A percentile compares a stretch with the other conserved stretches of the same genome.
These are phyloP conservation scores for Perca flavescens DNA, from an alignment of 2,113 vertebrate genomes.

Conservation along the genomic window DNA sequence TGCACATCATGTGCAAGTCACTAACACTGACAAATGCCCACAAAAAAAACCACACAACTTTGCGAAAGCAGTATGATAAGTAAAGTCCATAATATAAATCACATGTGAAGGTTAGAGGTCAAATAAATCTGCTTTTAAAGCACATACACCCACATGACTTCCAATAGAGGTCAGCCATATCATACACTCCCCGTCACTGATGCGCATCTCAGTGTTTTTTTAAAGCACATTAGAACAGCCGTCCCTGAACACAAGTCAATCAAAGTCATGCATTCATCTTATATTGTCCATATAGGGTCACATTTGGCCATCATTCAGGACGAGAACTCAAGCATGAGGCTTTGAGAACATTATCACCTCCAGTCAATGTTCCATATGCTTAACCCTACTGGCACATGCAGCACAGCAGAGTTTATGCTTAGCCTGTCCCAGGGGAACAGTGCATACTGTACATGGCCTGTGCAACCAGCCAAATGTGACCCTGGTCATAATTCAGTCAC, in stretches of 20 bases:
- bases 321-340: slow-evolving; percentile 20
- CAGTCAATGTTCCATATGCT: slow-evolving; percentile 41
- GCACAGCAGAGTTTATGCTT: slow-evolving; percentile 15
- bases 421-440: slow-evolving; percentile 20
- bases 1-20: not conserved
- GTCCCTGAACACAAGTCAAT: slow-evolving; percentile 61
- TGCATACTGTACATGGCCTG: slow-evolving; percentile 18
- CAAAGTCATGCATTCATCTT: slow-evolving; percentile 52
- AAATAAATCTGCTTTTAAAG: slow-evolving; percentile 62
- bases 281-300: slow-evolving; percentile 37
- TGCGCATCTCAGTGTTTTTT: slow-evolving; percentile 23
- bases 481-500: slow-evolving; percentile 52
- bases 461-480: slow-evolving; percentile 59
- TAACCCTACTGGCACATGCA: slow-evolving; percentile 11
- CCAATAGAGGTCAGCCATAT: slow-evolving; percentile 65
- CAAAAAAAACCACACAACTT: not conserved
- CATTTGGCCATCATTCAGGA: slow-evolving; percentile 46
- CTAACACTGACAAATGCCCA: not conserved
- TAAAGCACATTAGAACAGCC: slow-evolving; percentile 1
- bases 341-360: slow-evolving; percentile 45
- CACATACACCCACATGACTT: slow-evolving; percentile 55
- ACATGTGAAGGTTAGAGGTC: slow-evolving; percentile 46
- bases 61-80: slow-evolving; percentile 23
- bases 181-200: slow-evolving; percentile 28
- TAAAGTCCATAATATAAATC: slow-evolving; percentile 9